Evolutionary conservation across 1,140 invertebrate species (phyloP).

Genomic region (Aradophagus sp.): DNA sequence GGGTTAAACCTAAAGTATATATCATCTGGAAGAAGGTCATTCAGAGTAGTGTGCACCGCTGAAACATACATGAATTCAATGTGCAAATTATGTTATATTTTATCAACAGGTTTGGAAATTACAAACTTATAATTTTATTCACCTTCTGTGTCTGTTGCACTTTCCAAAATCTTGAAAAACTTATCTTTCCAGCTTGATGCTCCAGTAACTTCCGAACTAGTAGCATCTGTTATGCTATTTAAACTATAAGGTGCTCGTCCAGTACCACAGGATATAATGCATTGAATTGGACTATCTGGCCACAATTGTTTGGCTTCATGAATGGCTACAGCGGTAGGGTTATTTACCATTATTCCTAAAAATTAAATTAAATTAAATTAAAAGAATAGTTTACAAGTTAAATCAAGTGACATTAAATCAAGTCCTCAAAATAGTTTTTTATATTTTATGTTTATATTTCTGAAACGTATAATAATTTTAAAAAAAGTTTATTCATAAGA

Average conservation of each 20-base stretch:
- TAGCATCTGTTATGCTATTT: slow-evolving; percentile 66
- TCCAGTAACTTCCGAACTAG: slow-evolving; percentile 59
- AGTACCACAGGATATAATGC: slow-evolving; percentile 92
- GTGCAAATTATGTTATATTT: neutral
- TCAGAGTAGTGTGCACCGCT: slow-evolving; percentile 88
- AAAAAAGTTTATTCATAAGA: too few relatives aligned
- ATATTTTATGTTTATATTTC: too few relatives aligned
- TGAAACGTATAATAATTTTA: too few relatives aligned
- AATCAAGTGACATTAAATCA: too few relatives aligned
- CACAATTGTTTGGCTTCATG: slow-evolving; percentile 91
- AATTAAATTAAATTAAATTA: too few relatives aligned
- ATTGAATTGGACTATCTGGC: slow-evolving; percentile 86
- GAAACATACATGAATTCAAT: slow-evolving; percentile 48
- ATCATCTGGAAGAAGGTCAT: slow-evolving; percentile 85
- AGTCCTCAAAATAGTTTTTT: too few relatives aligned
- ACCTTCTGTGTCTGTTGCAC: slow-evolving; percentile 93
- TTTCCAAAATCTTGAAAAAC: slow-evolving; percentile 89
- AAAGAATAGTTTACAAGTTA: too few relatives aligned
- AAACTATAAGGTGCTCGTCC: slow-evolving; percentile 77
- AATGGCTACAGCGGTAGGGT: slow-evolving; percentile 91
- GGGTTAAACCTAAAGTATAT: slow-evolving; percentile 94
- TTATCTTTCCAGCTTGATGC: slow-evolving; percentile 85
- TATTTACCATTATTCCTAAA: slow-evolving; percentile 93
- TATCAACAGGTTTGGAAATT: neutral
- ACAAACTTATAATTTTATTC: slow-evolving; percentile 29